A percentile compares a stretch with the other conserved stretches of the same genome.
phyloP scores from a whole-genome alignment of 2,888 invertebrate species.

The Agrypnus murinus region DNA sequence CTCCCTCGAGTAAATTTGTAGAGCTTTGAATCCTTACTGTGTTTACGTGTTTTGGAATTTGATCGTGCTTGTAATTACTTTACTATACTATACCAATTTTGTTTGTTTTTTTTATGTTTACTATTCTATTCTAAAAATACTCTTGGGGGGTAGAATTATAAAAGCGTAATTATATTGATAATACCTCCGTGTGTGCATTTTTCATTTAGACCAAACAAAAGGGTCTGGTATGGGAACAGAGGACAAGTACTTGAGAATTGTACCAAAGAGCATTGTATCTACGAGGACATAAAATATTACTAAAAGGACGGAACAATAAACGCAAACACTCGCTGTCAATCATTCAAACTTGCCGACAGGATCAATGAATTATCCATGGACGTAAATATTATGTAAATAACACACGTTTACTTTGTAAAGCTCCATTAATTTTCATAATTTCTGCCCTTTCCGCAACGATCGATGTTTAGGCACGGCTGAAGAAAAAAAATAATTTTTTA shows the following conservation, averaged over 20 bases:
- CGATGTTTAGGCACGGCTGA: neutral
- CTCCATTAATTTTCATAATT: constrained; percentile 24
- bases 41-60: constrained; percentile 14
- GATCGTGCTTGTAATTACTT: constrained; percentile 7
- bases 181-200: constrained; percentile 34
- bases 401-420: constrained; percentile 21
- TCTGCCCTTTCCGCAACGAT: neutral
- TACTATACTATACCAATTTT: neutral
- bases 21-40: constrained; percentile 7
- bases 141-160: constrained; percentile 20
- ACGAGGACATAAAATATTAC: constrained; percentile 47
- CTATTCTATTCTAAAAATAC: constrained; percentile 15
- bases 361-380: constrained; percentile 43
- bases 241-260: constrained; percentile 44
- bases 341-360: constrained; percentile 43
- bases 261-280: constrained; percentile 46
- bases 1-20: constrained; percentile 21
- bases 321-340: constrained; percentile 52
- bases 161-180: constrained; percentile 30
- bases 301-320: constrained; percentile 47
- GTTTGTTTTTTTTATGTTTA: constrained; percentile 9
- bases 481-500: neutral
- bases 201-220: constrained; percentile 41
- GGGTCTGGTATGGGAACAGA: constrained; percentile 36
- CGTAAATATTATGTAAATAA: constrained; percentile 42